A percentile compares a stretch with the other conserved stretches of the same genome.
These are phyloP conservation scores for Phrynocephalus guinanensis DNA, from an alignment of 2,797 vertebrate species.

Conservation along the genomic window DNA sequence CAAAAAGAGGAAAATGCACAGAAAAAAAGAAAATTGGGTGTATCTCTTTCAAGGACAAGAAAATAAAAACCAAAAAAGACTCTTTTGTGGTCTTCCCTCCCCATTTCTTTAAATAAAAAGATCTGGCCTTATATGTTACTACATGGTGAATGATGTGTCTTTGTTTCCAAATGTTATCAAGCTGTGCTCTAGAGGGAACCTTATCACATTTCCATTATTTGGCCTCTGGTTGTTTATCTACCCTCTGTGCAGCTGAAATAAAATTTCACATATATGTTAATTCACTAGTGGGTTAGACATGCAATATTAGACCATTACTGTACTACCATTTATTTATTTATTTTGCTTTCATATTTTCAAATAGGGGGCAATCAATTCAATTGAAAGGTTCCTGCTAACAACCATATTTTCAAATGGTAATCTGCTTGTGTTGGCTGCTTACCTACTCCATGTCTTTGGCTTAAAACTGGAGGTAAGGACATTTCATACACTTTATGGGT, in stretches of 20 bases:
- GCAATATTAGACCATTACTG: background rate
- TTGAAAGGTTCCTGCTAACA: background rate
- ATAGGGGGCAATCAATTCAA: too few species aligned
- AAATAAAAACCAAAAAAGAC: too few species aligned
- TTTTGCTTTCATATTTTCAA: too few species aligned
- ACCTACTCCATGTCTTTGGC: slow-evolving; percentile 10
- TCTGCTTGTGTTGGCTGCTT: slow-evolving; percentile 46
- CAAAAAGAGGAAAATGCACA: too few species aligned
- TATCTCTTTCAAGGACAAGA: too few species aligned
- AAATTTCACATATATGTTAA: background rate
- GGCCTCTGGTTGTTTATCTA: background rate
- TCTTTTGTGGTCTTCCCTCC: too few species aligned
- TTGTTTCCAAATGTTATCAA: background rate
- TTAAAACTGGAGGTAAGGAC: slow-evolving; percentile 30
- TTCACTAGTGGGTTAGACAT: background rate
- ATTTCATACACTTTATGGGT: slow-evolving; percentile 47
- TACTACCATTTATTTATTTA: background rate
- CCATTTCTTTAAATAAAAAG: background rate
- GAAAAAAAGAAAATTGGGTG: too few species aligned
- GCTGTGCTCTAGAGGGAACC: background rate
- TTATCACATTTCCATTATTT: background rate
- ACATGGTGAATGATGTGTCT: background rate
- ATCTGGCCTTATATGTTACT: too few species aligned
- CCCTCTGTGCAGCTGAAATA: background rate
- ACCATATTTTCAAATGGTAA: slow-evolving; percentile 54